Evolutionary conservation across 2,888 invertebrate genomes (phyloP).

Genomic region (Scaptomyza polygonia): DNA sequence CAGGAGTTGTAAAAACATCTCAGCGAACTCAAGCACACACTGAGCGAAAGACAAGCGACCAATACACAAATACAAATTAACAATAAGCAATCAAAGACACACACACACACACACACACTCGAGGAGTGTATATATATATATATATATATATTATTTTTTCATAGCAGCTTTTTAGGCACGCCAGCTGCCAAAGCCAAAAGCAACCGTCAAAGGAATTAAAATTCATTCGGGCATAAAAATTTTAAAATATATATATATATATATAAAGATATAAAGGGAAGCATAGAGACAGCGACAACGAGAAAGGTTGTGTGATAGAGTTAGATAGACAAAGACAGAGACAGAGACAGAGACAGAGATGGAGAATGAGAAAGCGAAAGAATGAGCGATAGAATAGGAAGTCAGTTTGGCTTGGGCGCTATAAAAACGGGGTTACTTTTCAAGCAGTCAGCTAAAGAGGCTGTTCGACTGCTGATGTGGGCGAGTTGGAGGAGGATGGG

Average conservation of each 20-base stretch:
- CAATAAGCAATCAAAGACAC: slow-evolving; percentile 77
- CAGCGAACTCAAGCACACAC: slow-evolving; percentile 26
- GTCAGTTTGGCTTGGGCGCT: slow-evolving; percentile 37
- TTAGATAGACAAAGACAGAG: slow-evolving; percentile 1
- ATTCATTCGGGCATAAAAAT: slow-evolving; percentile 84
- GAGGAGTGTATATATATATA: slow-evolving; percentile 4
- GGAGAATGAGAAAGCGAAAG: slow-evolving; percentile 2
- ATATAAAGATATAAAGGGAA: slow-evolving; percentile 20
- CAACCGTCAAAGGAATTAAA: slow-evolving; percentile 84
- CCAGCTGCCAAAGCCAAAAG: slow-evolving; percentile 74
- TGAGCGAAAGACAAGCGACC: slow-evolving; percentile 36
- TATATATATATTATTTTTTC: slow-evolving; percentile 30
- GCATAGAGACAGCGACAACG: slow-evolving; percentile 37
- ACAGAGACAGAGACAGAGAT: background rate
- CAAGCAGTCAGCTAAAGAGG: slow-evolving; percentile 46
- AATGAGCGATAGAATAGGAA: slow-evolving; percentile 23
- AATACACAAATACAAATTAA: slow-evolving; percentile 78
- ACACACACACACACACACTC: slow-evolving; percentile 46
- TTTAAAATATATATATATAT: slow-evolving; percentile 80
- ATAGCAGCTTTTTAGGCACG: slow-evolving; percentile 72
- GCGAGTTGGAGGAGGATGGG: background rate
- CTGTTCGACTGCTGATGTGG: slow-evolving; percentile 14
- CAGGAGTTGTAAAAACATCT: slow-evolving; percentile 40
- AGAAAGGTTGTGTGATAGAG: background rate
- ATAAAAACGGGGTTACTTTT: slow-evolving; percentile 78